Percentiles rank a stretch among this genome's conserved stretches.
Evolutionary conservation across 2,113 vertebrate species (phyloP).

Genomic region (Natator depressus): DNA sequence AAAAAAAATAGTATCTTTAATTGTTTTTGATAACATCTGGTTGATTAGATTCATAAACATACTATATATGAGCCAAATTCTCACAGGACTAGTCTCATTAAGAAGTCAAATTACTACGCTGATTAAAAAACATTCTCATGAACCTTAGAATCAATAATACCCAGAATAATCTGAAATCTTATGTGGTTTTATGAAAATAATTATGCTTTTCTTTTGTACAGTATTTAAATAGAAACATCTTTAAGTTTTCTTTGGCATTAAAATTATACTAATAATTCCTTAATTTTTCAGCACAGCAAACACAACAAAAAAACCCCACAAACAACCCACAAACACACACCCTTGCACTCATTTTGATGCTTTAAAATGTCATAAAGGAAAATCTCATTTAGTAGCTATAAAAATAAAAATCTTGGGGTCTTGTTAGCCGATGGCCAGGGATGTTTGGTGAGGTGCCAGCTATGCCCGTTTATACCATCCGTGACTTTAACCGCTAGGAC

Average conservation of each 20-base stretch:
- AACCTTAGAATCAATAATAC: conserved; percentile 56
- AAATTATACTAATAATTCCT: not conserved
- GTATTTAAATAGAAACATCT: not conserved
- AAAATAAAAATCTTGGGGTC: not conserved
- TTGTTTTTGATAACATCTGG: not conserved
- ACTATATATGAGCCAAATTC: conserved; percentile 34
- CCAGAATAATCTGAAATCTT: conserved; percentile 6
- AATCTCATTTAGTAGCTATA: not conserved
- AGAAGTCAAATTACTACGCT: conserved; percentile 56
- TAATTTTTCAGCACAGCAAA: not conserved
- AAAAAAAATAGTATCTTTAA: conserved; percentile 43
- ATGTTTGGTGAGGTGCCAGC: no score
- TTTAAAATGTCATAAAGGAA: not conserved
- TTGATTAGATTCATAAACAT: conserved; percentile 61
- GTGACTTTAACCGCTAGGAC: no score
- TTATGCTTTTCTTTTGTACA: not conserved
- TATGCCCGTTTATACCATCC: no score
- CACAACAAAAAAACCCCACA: not conserved
- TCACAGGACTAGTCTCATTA: conserved; percentile 56
- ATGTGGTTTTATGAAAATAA: conserved; percentile 20
- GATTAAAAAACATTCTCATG: conserved; percentile 45
- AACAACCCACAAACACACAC: not conserved
- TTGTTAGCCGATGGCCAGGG: no score
- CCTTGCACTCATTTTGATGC: not conserved
- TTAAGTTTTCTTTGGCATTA: not conserved